phyloP scores from a whole-genome alignment of 2,797 vertebrate genomes.

The Ambastaia sidthimunki region DNA sequence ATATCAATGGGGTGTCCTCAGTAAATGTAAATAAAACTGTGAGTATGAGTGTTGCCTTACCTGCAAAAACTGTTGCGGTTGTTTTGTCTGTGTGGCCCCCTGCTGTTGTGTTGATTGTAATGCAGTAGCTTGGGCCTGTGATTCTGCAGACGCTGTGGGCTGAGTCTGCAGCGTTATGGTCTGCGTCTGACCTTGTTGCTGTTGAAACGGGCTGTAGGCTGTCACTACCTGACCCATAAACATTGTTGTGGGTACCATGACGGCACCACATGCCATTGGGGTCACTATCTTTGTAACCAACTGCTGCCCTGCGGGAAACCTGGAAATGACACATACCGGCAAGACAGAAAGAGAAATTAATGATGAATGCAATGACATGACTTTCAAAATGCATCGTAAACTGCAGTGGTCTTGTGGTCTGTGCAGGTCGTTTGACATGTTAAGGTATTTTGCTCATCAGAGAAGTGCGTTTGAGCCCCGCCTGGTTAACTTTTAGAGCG shows the following conservation, averaged over 20 bases:
- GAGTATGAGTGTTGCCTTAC: constrained; percentile 66
- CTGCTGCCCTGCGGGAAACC: constrained; percentile 94
- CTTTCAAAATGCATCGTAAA: too few species aligned
- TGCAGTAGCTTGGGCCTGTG: constrained; percentile 63
- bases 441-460: too few species aligned
- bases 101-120: constrained; percentile 82
- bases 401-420: too few species aligned
- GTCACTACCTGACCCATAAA: constrained; percentile 98
- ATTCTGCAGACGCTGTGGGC: constrained; percentile 71
- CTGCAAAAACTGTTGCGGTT: constrained; percentile 87
- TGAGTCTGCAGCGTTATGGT: constrained; percentile 81
- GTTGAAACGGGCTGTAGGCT: constrained; percentile 83
- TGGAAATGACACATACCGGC: constrained; percentile 59
- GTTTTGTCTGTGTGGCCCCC: constrained; percentile 51
- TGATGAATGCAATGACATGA: background rate
- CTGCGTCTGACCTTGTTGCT: constrained; percentile 87
- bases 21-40: background rate
- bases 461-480: too few species aligned
- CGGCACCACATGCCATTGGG: constrained; percentile 90
- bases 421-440: too few species aligned
- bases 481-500: too few species aligned
- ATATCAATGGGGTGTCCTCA: background rate
- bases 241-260: constrained; percentile 99
- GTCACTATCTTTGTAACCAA: constrained; percentile 96
- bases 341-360: background rate